Evolutionary conservation across 1,140 invertebrate genomes (phyloP), one percentile per base, ranked within the genome.

Genomic region (Plectrocnemia conspersa): DNA sequence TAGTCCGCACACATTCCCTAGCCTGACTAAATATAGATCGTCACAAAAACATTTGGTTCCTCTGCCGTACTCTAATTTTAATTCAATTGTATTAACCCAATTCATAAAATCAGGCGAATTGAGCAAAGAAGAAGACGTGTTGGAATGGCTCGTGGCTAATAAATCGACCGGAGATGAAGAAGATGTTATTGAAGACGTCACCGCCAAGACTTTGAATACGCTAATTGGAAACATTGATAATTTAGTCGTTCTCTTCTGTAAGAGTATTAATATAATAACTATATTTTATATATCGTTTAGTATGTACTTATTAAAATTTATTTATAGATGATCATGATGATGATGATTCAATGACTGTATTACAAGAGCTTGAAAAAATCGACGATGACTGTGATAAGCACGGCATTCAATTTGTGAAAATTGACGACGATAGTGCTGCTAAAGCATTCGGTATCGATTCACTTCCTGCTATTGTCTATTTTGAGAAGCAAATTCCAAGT

Each of bases 321-420:
- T 61, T 64, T 64, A 32, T 70, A 91, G 88, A 91, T 69, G 87
- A 90, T 72, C 83, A 89, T 66, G 87, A 84, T 54, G 87, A 90
- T 65, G 85, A 90, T 59, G 86, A 91, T 65, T 89, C 86, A 42
- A 84, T 87, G 82, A 81, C 82, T 63, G 88, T 90, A 23, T 75
- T 94, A 46, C 82, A 78, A 58, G 90, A 93, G 70, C 72, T 93
- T 55, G 91, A 94, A 72, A 90, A 92, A 70, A 94, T 94, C 64
- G 91, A 94, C 67, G 91, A 94, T 69, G 91, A 94, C 67, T 92
- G 88, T 64, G 89, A 92, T 68, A 88, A 88, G 64, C 85, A 90
- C 65, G 91, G 90, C 40, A 94, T 96, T 63, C 89, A 93, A 69
- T 93, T 96, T 70, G 91, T 95, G 2, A 94, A 94, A 74, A 93